These are phyloP conservation scores for Melinaea menophilus DNA, from an alignment of 2,888 invertebrate species.

Conservation along the genomic window DNA sequence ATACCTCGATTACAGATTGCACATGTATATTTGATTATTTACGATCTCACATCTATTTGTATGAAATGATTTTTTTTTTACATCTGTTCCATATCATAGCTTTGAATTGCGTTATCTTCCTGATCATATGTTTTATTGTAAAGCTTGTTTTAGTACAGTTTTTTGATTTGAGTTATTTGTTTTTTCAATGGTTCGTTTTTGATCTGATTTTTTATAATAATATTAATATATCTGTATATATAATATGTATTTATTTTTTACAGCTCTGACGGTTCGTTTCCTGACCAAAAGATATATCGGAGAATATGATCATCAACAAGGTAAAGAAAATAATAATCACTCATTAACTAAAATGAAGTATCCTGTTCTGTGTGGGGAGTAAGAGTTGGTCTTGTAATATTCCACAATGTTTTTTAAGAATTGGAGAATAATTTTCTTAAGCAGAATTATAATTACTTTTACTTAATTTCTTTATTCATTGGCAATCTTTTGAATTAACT, in stretches of 20 bases:
- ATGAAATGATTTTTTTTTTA: not conserved
- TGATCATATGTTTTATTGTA: too few relatives aligned
- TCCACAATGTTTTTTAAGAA: too few relatives aligned
- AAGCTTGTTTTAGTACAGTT: too few relatives aligned
- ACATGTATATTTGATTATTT: slow-evolving; percentile 7
- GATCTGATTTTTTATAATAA: not conserved
- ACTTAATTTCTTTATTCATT: too few relatives aligned
- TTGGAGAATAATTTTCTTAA: too few relatives aligned
- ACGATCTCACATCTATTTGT: not conserved
- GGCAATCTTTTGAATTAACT: too few relatives aligned
- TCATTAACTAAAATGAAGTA: not conserved
- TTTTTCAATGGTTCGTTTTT: too few relatives aligned
- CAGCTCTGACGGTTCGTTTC: slow-evolving; percentile 92
- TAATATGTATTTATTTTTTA: slow-evolving; percentile 46
- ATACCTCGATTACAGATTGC: slow-evolving; percentile 16
- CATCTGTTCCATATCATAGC: not conserved
- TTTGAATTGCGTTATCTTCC: not conserved
- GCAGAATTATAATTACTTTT: too few relatives aligned
- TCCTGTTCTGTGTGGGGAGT: not conserved
- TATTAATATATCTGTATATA: not conserved
- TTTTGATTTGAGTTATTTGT: too few relatives aligned
- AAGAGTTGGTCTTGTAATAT: too few relatives aligned
- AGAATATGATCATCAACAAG: slow-evolving; percentile 96
- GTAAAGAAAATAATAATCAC: slow-evolving; percentile 62
- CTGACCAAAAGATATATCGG: slow-evolving; percentile 96